Conservation (phyloP, 1,140 invertebrate species). For the Caenorhabditis remanei region DNA sequence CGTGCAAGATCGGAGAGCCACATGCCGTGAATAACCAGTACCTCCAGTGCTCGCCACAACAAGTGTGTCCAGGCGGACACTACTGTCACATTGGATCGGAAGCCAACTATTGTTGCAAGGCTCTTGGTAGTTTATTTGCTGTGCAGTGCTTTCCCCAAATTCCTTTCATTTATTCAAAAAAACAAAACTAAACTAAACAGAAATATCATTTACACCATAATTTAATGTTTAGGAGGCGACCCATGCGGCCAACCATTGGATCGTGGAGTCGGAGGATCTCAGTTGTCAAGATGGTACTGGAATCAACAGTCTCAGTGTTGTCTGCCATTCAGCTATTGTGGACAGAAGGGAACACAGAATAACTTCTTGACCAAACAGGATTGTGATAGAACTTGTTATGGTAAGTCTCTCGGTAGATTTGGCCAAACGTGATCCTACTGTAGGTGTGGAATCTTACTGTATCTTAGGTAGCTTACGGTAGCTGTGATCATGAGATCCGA, state of each 20-base stretch:
- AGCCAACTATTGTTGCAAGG: slow-evolving; percentile 70
- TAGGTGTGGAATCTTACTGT: too few relatives aligned
- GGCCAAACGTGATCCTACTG: not conserved
- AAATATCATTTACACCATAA: not conserved
- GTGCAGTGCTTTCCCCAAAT: slow-evolving; percentile 38
- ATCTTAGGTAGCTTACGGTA: too few relatives aligned
- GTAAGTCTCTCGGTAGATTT: slow-evolving; percentile 52
- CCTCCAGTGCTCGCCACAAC: slow-evolving; percentile 60
- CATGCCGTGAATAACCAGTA: slow-evolving; percentile 55
- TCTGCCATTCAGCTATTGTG: slow-evolving; percentile 69
- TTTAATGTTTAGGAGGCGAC: slow-evolving; percentile 72
- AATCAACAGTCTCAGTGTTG: slow-evolving; percentile 67
- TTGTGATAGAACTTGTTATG: slow-evolving; percentile 72
- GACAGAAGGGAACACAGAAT: slow-evolving; percentile 77
- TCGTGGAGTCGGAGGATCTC: slow-evolving; percentile 69
- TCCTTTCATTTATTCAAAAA: not conserved
- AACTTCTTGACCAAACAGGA: slow-evolving; percentile 73
- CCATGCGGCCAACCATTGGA: slow-evolving; percentile 76
- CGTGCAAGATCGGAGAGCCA: slow-evolving; percentile 71
- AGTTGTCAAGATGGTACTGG: slow-evolving; percentile 75
- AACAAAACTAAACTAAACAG: not conserved
- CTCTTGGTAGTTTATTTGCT: slow-evolving; percentile 62
- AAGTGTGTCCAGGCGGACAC: slow-evolving; percentile 63
- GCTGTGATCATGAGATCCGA: too few relatives aligned
- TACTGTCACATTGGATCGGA: slow-evolving; percentile 72